These are phyloP conservation scores for Thymelicus lineola DNA, from an alignment of 2,888 invertebrate species.

Conservation along the genomic window DNA sequence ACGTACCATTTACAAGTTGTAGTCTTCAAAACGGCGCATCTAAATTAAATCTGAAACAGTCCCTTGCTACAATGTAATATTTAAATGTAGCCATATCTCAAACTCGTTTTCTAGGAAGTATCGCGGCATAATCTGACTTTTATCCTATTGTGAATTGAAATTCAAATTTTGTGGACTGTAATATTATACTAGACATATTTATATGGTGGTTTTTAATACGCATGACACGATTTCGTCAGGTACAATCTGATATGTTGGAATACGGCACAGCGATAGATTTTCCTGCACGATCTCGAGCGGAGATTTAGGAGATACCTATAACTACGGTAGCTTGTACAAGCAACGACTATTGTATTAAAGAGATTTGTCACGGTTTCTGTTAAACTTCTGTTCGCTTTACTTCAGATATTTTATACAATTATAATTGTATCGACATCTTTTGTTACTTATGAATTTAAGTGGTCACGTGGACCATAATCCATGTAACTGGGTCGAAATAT, in stretches of 20 bases:
- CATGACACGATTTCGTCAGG: slow-evolving; percentile 64
- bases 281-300: slow-evolving; percentile 65
- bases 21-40: slow-evolving; percentile 28
- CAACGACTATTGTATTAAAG: slow-evolving; percentile 35
- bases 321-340: slow-evolving; percentile 37
- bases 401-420: slow-evolving; percentile 5
- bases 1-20: slow-evolving; percentile 15
- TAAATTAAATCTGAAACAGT: slow-evolving; percentile 37
- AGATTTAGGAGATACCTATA: slow-evolving; percentile 58
- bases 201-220: slow-evolving; percentile 58
- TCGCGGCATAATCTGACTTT: slow-evolving; percentile 47
- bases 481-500: no score
- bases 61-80: slow-evolving; percentile 32
- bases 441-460: no score
- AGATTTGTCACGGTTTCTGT: slow-evolving; percentile 39
- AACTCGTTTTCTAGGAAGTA: slow-evolving; percentile 32
- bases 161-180: slow-evolving; percentile 42
- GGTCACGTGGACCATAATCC: no score
- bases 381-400: slow-evolving; percentile 19
- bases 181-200: slow-evolving; percentile 29
- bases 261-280: slow-evolving; percentile 55
- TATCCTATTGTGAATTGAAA: slow-evolving; percentile 46
- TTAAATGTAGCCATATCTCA: slow-evolving; percentile 44
- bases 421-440: slow-evolving; percentile 8
- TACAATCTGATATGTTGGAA: slow-evolving; percentile 59